phyloP scores from a whole-genome alignment of 2,797 vertebrate species.

The Enteromius paludinosus region DNA sequence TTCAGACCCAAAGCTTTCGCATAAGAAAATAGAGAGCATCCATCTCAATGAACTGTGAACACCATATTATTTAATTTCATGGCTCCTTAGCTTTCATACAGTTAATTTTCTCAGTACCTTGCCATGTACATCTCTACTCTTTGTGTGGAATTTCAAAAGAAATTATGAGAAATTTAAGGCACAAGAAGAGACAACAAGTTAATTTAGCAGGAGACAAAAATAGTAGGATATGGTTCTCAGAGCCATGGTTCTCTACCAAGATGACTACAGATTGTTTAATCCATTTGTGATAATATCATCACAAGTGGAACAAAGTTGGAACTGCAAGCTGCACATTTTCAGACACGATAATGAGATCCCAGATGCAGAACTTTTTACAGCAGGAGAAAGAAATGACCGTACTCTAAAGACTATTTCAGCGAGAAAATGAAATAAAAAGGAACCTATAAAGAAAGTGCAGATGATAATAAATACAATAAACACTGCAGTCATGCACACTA shows the following conservation, averaged over 20 bases:
- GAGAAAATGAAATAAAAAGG: slow-evolving; percentile 44
- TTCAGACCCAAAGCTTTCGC: slow-evolving; percentile 35
- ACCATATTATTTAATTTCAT: slow-evolving; percentile 76
- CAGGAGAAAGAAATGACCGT: slow-evolving; percentile 25
- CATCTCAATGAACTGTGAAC: slow-evolving; percentile 59
- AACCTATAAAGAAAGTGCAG: slow-evolving; percentile 40
- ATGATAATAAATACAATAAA: slow-evolving; percentile 45
- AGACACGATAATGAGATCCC: slow-evolving; percentile 44
- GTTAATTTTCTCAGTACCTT: slow-evolving; percentile 73
- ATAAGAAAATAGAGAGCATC: slow-evolving; percentile 54
- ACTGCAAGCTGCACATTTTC: slow-evolving; percentile 32
- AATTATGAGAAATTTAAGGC: slow-evolving; percentile 59
- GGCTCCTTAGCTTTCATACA: slow-evolving; percentile 77
- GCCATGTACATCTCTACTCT: slow-evolving; percentile 56
- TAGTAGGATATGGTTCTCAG: not conserved
- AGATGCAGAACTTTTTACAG: slow-evolving; percentile 41
- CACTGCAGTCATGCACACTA: slow-evolving; percentile 8
- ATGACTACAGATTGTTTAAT: slow-evolving; percentile 46
- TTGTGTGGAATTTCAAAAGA: slow-evolving; percentile 67
- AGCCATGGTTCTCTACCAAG: not conserved
- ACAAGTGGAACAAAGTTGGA: slow-evolving; percentile 44
- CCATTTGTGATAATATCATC: slow-evolving; percentile 46
- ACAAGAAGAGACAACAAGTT: slow-evolving; percentile 37
- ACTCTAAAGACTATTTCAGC: slow-evolving; percentile 12
- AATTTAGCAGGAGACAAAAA: slow-evolving; percentile 31